Conservation (phyloP, 2,888 invertebrate species). For the Drosophila putrida region DNA sequence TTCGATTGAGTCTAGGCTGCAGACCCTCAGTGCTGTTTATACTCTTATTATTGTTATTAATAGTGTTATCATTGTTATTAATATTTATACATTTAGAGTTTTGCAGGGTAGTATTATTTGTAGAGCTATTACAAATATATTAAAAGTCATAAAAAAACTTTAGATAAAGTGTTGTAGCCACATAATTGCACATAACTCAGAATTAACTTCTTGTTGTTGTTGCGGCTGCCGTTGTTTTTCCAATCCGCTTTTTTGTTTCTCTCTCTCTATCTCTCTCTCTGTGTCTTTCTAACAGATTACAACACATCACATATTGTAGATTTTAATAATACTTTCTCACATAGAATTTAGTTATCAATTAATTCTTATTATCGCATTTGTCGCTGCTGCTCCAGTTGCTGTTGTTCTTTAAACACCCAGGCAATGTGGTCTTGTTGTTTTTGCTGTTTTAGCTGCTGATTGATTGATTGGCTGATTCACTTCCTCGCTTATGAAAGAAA, state of each 20-base stretch:
- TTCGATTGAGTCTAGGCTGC: conserved; percentile 37
- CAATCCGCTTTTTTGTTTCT: conserved; percentile 13
- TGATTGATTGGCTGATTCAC: conserved; percentile 46
- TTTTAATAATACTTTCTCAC: conserved; percentile 83
- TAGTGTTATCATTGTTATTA: conserved; percentile 32
- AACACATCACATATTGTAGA: conserved; percentile 81
- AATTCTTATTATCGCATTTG: conserved; percentile 55
- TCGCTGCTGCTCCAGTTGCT: conserved; percentile 31
- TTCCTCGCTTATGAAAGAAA: conserved; percentile 84
- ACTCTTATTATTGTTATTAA: conserved; percentile 31
- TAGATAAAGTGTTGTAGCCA: conserved; percentile 40
- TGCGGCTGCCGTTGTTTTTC: conserved; percentile 27
- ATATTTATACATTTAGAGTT: conserved; percentile 44
- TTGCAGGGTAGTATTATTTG: conserved; percentile 15
- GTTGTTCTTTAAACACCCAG: conserved; percentile 32
- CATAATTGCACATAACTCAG: conserved; percentile 52
- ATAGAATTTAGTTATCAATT: conserved; percentile 70
- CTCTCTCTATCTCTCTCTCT: conserved; percentile 12
- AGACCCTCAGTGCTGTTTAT: conserved; percentile 52
- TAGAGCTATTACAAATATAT: conserved; percentile 45
- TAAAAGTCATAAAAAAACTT: conserved; percentile 33
- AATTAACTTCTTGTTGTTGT: conserved; percentile 26
- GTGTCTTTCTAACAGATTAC: conserved; percentile 24
- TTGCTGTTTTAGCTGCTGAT: conserved; percentile 24
- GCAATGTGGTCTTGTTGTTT: conserved; percentile 32